These are phyloP conservation scores for Leptoclinus maculatus DNA, from an alignment of 2,797 vertebrate species.

Conservation along the genomic window DNA sequence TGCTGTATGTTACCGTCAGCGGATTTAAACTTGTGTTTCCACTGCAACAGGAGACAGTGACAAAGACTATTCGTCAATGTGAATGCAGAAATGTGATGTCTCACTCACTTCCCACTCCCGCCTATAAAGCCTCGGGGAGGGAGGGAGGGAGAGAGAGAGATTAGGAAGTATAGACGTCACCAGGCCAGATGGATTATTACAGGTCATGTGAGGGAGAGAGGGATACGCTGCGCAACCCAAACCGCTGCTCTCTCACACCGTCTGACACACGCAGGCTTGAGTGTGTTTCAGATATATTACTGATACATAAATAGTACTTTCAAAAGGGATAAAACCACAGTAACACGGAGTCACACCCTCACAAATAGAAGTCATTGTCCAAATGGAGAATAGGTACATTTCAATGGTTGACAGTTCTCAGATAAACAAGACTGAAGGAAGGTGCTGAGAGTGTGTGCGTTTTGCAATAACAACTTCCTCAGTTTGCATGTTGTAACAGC, in stretches of 20 bases:
- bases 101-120: slow-evolving; percentile 21
- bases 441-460: not conserved
- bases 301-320: not conserved
- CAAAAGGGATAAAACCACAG: not conserved
- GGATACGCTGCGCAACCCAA: slow-evolving; percentile 17
- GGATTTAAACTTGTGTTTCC: slow-evolving; percentile 11
- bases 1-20: not conserved
- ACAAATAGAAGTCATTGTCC: not conserved
- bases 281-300: not conserved
- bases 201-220: slow-evolving; percentile 42
- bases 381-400: not conserved
- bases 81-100: slow-evolving; percentile 30
- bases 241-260: slow-evolving; percentile 9
- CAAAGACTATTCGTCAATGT: slow-evolving; percentile 26
- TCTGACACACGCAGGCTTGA: not conserved
- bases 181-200: slow-evolving; percentile 40
- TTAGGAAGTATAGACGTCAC: slow-evolving; percentile 62
- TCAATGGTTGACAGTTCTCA: not conserved
- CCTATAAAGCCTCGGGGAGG: slow-evolving; percentile 42
- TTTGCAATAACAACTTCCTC: slow-evolving; percentile 26
- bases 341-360: not conserved
- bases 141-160: slow-evolving; percentile 1
- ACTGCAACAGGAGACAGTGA: slow-evolving; percentile 7
- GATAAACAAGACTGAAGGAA: not conserved
- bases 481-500: slow-evolving; percentile 5